A percentile compares a stretch with the other conserved stretches of the same genome.
Conservation (phyloP, 2,113 vertebrate genomes). For the Podocnemis expansa region DNA sequence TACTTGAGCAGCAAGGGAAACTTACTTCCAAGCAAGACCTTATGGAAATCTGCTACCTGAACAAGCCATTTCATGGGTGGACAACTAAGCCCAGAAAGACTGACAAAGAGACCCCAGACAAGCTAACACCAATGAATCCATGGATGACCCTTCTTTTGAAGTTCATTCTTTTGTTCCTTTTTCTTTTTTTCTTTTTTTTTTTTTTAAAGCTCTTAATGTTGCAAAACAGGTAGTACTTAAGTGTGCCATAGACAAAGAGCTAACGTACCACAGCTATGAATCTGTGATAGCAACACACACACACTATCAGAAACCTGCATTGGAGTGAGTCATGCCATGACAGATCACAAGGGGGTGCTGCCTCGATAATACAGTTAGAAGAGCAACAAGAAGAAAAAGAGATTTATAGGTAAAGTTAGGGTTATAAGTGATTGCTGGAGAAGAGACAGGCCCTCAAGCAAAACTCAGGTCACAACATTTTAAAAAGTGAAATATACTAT, state of each 20-base stretch:
- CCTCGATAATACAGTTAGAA: neutral
- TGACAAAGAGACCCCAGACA: neutral
- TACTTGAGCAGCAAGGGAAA: neutral
- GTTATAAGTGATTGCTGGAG: slow-evolving; percentile 1
- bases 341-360: neutral
- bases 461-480: slow-evolving; percentile 4
- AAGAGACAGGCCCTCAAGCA: neutral
- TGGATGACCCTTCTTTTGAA: neutral
- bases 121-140: neutral
- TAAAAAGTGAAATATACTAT: slow-evolving; percentile 4
- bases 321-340: neutral
- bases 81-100: neutral
- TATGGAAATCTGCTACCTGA: neutral
- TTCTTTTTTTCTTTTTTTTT: too few species aligned
- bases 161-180: neutral
- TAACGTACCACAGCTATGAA: neutral
- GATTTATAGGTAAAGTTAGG: neutral
- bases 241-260: neutral
- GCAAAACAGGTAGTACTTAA: neutral
- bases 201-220: too few species aligned
- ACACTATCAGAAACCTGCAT: neutral
- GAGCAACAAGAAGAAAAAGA: neutral
- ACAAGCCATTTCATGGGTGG: neutral
- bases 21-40: neutral
- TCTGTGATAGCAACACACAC: neutral